Evolutionary conservation across 2,113 vertebrate genomes (phyloP), one percentile per base, ranked within the genome.

Genomic region (Scopus umbretta): DNA sequence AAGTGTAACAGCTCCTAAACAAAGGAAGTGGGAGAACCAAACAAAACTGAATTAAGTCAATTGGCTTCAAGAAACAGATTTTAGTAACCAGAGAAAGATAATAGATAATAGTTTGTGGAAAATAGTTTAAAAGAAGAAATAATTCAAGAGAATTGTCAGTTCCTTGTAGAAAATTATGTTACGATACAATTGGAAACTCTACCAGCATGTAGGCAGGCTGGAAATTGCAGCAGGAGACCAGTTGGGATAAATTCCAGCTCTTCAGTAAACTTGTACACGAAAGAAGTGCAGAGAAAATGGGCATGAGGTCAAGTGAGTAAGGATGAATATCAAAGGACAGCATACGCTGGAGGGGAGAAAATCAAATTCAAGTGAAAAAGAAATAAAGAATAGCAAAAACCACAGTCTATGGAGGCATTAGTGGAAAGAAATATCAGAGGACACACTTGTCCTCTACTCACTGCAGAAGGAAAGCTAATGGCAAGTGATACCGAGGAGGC

Each of bases 251-350:
- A 92, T 66, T 91, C 84, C 78, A 94, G 43, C 52, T 87, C 61
- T 75, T 89, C 61, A 68, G 68, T 61, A 53, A 89, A 85, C 36
- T 67, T 42, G 15, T 52, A 61, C 16, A 75, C 74, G 30, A 79
- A 84, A 72, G n/a, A 73, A 87, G 21, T n/a, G 65, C 34, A n/a
- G 70, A 93, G 52, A 53, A 91, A 79, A 68, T 5, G 61, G 78
- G 17, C 52, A 90, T 53, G 49, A 95, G 80, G 78, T 94, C 87
- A 93, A 96, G 36, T 26, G 52, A 72, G 22, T 72, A 71, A 95
- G 56, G 78, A 91, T 72, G 53, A 80, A 49, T 90, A 82, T 87
- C 70, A 91, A 94, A 97, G 78, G 75, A 82, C 90, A 85, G 25
- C 34, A 67, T 82, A 36, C 1, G 52, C 93, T 87, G 16, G 66